Evolutionary conservation across 2,888 invertebrate genomes (phyloP).

Genomic region (Nemurella pictetii): DNA sequence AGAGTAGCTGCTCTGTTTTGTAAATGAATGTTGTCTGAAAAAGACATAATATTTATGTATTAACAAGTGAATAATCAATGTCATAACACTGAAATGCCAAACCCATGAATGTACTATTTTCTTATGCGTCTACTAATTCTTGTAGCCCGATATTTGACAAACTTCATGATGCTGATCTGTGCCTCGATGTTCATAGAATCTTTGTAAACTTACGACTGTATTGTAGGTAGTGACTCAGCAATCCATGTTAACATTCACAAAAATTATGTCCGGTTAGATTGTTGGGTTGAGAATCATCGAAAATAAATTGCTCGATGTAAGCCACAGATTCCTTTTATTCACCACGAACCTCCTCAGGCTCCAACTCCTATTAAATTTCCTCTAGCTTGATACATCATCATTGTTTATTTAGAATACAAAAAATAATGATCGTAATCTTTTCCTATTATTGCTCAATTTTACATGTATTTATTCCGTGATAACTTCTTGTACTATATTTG

Average conservation of each 20-base stretch:
- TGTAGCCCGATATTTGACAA: background rate
- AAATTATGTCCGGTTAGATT: background rate
- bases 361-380: background rate
- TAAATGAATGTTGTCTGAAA: slow-evolving; percentile 24
- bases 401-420: background rate
- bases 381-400: background rate
- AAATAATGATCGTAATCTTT: background rate
- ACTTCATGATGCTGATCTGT: background rate
- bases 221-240: background rate
- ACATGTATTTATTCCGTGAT: no score
- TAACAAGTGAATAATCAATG: background rate
- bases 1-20: slow-evolving; percentile 72
- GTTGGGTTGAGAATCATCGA: background rate
- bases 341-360: background rate
- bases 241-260: background rate
- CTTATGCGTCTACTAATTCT: background rate
- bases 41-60: background rate
- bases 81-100: background rate
- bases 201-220: background rate
- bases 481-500: no score
- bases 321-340: background rate
- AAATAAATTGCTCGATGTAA: background rate
- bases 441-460: background rate
- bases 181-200: background rate
- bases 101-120: background rate